Conservation (phyloP, 2,888 invertebrate species). For the Pammene fasciana region DNA sequence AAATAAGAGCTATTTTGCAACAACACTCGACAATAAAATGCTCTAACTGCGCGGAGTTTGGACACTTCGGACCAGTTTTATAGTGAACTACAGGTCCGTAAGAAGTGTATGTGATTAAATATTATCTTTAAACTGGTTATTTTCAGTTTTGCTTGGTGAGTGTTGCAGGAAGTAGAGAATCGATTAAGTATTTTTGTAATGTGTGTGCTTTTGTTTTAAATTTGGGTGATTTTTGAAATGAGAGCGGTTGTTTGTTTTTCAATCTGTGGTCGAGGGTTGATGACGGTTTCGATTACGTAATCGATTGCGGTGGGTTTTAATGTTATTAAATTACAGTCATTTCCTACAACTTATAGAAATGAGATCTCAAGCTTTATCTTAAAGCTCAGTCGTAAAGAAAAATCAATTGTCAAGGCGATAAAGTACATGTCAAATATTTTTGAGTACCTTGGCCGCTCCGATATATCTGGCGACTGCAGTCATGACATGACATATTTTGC, state of each 20-base stretch:
- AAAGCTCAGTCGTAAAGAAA: no score
- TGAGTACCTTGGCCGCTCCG: no score
- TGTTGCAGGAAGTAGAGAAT: slow-evolving; percentile 21
- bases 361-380: no score
- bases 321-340: not conserved
- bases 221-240: slow-evolving; percentile 35
- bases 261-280: slow-evolving; percentile 11
- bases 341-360: not conserved
- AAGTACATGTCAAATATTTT: no score
- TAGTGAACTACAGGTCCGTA: not conserved
- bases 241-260: slow-evolving; percentile 28
- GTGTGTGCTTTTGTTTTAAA: slow-evolving; percentile 38
- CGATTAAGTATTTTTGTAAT: slow-evolving; percentile 40
- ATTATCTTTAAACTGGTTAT: not conserved
- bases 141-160: not conserved
- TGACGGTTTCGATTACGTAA: not conserved
- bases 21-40: not conserved
- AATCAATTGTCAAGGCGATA: no score
- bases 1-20: slow-evolving; percentile 19
- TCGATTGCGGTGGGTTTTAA: slow-evolving; percentile 5
- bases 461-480: no score
- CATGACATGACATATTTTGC: no score
- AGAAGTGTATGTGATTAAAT: not conserved
- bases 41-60: not conserved
- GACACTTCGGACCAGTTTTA: not conserved